These are phyloP conservation scores for Colaptes auratus DNA, from an alignment of 2,113 vertebrate genomes.

Conservation along the genomic window DNA sequence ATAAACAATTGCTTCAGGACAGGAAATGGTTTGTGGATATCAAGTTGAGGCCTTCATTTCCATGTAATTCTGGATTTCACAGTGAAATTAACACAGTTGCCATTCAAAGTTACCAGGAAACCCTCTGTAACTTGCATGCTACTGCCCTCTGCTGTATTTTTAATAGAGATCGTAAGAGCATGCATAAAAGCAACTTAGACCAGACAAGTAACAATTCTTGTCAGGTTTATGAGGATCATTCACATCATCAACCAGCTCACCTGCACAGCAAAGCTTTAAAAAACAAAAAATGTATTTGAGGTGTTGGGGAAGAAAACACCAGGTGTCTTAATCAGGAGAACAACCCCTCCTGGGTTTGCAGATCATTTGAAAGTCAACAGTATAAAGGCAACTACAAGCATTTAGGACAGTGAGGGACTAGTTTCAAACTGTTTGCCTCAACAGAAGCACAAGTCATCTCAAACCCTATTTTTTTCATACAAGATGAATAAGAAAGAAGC, in stretches of 20 bases:
- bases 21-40: neutral
- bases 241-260: neutral
- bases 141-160: slow-evolving; percentile 8
- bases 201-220: neutral
- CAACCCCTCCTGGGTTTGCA: neutral
- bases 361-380: neutral
- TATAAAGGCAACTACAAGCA: neutral
- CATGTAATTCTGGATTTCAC: neutral
- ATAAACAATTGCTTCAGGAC: neutral
- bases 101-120: neutral
- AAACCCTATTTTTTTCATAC: neutral
- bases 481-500: neutral
- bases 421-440: neutral
- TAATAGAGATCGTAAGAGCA: neutral
- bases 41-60: neutral
- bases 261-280: neutral
- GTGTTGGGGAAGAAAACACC: neutral
- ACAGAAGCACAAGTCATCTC: neutral
- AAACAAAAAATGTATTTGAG: neutral
- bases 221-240: neutral
- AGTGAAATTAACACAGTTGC: neutral
- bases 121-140: neutral
- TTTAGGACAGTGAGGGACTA: neutral
- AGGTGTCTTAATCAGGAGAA: neutral
- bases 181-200: neutral